Evolutionary conservation across 2,797 vertebrate genomes (phyloP).

Genomic region (Phataginus tetradactyla): DNA sequence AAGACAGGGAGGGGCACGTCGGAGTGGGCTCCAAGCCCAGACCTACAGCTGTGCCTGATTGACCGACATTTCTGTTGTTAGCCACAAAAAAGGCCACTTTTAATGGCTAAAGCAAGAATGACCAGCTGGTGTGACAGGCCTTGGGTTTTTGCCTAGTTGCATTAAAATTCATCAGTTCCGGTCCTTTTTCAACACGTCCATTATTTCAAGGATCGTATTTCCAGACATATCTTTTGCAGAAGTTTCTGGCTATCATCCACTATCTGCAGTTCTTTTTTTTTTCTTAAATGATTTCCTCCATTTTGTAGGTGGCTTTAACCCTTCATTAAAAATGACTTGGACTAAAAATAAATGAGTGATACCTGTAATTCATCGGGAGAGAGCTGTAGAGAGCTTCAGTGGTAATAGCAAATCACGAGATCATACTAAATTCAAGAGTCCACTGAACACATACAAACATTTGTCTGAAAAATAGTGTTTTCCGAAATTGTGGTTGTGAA

Average conservation of each 20-base stretch:
- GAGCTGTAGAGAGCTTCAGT: background rate
- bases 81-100: conserved; percentile 64
- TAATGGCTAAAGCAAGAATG: conserved; percentile 66
- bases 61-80: conserved; percentile 75
- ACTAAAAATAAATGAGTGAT: conserved; percentile 2
- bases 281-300: background rate
- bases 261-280: background rate
- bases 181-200: background rate
- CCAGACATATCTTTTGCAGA: background rate
- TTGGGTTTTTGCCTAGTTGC: conserved; percentile 63
- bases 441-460: background rate
- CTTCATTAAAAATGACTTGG: conserved; percentile 11
- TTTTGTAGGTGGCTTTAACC: conserved; percentile 26
- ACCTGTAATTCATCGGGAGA: conserved; percentile 29
- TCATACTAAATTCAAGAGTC: conserved; percentile 1
- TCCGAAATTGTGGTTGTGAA: background rate
- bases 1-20: conserved; percentile 9
- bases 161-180: conserved; percentile 76
- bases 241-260: conserved; percentile 9
- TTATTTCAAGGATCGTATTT: conserved; percentile 48
- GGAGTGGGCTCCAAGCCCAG: conserved; percentile 55
- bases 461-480: conserved; percentile 18
- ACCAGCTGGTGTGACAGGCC: conserved; percentile 69
- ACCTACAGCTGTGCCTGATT: conserved; percentile 76
- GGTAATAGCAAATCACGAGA: background rate